phyloP scores from a whole-genome alignment of 2,113 vertebrate genomes.

The Oncorhynchus kisutch region DNA sequence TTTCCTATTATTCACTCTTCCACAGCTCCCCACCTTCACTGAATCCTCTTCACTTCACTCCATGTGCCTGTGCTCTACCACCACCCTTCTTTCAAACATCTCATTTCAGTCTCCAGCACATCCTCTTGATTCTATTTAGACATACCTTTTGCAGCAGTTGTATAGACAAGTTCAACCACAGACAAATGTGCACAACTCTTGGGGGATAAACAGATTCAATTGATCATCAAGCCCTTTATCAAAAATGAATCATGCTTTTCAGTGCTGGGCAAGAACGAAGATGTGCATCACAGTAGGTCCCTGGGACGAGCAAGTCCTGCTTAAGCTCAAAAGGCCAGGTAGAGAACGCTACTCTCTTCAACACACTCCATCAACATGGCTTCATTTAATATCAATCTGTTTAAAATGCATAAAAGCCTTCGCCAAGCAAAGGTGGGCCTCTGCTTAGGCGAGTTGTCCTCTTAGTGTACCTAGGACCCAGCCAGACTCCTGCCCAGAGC shows the following conservation, averaged over 20 bases:
- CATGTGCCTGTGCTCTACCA: constrained; percentile 8
- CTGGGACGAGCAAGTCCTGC: background rate
- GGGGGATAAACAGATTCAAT: constrained; percentile 16
- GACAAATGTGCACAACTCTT: background rate
- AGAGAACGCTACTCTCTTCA: constrained; percentile 1
- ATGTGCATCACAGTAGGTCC: too few species aligned
- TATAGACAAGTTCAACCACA: constrained; percentile 30
- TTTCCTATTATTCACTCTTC: too few species aligned
- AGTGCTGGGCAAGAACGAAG: too few species aligned
- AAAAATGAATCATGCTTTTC: too few species aligned
- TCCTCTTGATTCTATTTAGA: background rate
- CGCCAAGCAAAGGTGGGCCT: too few species aligned
- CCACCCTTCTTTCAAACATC: background rate
- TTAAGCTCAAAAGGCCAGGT: background rate
- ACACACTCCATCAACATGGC: constrained; percentile 18
- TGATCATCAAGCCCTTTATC: too few species aligned
- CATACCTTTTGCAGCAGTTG: background rate
- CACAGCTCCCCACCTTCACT: too few species aligned
- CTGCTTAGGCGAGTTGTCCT: background rate
- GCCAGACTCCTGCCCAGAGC: constrained; percentile 37
- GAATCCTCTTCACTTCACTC: background rate
- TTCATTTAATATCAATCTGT: constrained; percentile 7
- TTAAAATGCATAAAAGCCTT: background rate
- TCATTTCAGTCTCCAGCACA: background rate
- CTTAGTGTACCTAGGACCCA: constrained; percentile 23